A percentile compares a stretch with the other conserved stretches of the same genome.
Evolutionary conservation across 2,113 vertebrate species (phyloP).

Genomic region (Pampusana beccarii): DNA sequence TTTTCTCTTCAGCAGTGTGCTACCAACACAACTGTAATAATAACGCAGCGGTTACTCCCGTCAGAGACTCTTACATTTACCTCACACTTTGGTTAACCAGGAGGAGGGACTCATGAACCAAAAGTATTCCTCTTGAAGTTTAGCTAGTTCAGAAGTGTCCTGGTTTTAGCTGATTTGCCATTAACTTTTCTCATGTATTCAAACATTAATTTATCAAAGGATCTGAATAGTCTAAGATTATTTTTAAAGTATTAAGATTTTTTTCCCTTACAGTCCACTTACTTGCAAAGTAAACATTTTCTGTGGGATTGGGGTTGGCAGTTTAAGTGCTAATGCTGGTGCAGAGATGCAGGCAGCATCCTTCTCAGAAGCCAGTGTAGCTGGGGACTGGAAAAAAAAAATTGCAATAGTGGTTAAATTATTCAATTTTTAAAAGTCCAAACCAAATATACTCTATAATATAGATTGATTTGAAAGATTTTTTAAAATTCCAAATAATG

Average conservation of each 20-base stretch:
- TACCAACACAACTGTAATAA: background rate
- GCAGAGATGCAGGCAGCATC: slow-evolving; percentile 80
- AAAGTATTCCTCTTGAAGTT: background rate
- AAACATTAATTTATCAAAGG: background rate
- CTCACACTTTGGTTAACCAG: background rate
- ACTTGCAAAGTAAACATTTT: slow-evolving; percentile 86
- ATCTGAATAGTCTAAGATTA: background rate
- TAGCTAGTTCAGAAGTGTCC: background rate
- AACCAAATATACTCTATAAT: background rate
- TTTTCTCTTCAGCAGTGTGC: background rate
- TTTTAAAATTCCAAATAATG: background rate
- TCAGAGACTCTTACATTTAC: background rate
- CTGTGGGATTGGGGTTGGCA: slow-evolving; percentile 86
- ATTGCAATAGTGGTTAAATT: background rate
- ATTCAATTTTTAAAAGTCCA: background rate
- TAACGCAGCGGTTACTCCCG: background rate
- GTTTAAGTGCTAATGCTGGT: slow-evolving; percentile 81
- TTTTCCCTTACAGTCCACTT: background rate
- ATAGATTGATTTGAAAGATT: background rate
- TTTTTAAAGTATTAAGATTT: background rate
- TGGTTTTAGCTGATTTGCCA: background rate
- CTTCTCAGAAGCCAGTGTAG: slow-evolving; percentile 80
- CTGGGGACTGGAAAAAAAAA: slow-evolving; percentile 75
- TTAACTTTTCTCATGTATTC: background rate
- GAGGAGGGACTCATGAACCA: background rate